Evolutionary conservation across 1,140 invertebrate species (phyloP).

Genomic region (Paralvinella palmiformis): DNA sequence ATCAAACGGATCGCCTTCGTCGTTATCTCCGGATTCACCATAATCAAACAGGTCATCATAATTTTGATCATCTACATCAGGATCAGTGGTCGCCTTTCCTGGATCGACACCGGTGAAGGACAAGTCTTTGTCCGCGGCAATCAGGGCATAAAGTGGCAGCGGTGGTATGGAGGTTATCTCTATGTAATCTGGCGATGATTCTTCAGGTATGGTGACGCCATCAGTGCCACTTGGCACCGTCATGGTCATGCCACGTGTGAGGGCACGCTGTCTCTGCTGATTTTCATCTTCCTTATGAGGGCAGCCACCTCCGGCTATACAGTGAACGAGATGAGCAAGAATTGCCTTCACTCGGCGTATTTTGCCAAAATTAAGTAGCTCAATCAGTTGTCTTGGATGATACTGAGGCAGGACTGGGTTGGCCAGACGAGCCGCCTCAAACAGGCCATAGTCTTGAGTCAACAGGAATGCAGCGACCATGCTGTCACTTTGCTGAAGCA

Average conservation of each 20-base stretch:
- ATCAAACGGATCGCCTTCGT: conserved; percentile 44
- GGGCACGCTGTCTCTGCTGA: conserved; percentile 13
- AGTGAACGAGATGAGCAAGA: conserved; percentile 84
- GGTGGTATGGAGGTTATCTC: conserved; percentile 95
- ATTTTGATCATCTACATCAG: conserved; percentile 18
- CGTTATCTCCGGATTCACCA: conserved; percentile 39
- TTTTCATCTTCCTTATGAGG: conserved; percentile 17
- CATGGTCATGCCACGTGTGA: conserved; percentile 25
- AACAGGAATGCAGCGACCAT: conserved; percentile 24
- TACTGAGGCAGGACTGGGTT: conserved; percentile 97
- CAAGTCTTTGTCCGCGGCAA: conserved; percentile 74
- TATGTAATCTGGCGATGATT: conserved; percentile 83
- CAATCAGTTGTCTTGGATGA: conserved; percentile 97
- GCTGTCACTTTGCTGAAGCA: too few relatives aligned
- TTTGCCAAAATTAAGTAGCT: conserved; percentile 96
- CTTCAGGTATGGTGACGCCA: conserved; percentile 61
- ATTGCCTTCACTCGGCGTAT: conserved; percentile 97
- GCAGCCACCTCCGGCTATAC: conserved; percentile 32
- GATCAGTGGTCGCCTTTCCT: conserved; percentile 10
- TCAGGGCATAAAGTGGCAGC: conserved; percentile 87
- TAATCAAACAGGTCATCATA: conserved; percentile 70
- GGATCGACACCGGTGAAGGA: neutral
- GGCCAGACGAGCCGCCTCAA: conserved; percentile 92
- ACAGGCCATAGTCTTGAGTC: conserved; percentile 76
- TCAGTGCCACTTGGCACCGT: conserved; percentile 18